A percentile compares a stretch with the other conserved stretches of the same genome.
Conservation (phyloP, 1,140 invertebrate species). For the Tigriopus japonicus region DNA sequence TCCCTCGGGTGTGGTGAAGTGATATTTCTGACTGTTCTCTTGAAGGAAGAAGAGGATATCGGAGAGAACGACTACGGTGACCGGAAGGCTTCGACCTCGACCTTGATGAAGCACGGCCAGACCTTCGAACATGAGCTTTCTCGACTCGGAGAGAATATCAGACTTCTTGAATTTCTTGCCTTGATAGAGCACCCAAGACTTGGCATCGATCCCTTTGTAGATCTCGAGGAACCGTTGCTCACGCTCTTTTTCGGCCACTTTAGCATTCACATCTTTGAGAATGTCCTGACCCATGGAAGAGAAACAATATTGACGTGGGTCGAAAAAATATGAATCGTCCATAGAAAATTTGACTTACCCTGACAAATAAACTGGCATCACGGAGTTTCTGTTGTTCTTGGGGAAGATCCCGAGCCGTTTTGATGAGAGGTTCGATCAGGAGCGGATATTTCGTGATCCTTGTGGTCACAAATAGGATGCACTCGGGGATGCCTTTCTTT, state of each 20-base stretch:
- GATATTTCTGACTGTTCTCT: slow-evolving; percentile 55
- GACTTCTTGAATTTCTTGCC: slow-evolving; percentile 80
- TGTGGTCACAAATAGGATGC: slow-evolving; percentile 81
- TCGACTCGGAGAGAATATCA: slow-evolving; percentile 61
- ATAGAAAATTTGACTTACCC: too few species aligned
- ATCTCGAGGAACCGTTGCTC: slow-evolving; percentile 75
- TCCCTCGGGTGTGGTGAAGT: slow-evolving; percentile 31
- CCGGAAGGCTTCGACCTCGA: slow-evolving; percentile 55
- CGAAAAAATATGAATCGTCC: too few species aligned
- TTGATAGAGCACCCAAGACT: slow-evolving; percentile 63
- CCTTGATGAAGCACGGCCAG: slow-evolving; percentile 62
- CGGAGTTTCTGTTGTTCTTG: slow-evolving; percentile 49
- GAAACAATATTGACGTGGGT: too few species aligned
- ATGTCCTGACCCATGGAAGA: slow-evolving; percentile 43
- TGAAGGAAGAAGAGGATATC: slow-evolving; percentile 77
- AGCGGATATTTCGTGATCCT: slow-evolving; percentile 84
- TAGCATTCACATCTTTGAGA: slow-evolving; percentile 64
- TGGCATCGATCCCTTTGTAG: slow-evolving; percentile 75
- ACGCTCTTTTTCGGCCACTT: slow-evolving; percentile 75
- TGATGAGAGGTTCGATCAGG: slow-evolving; percentile 73
- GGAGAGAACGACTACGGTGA: slow-evolving; percentile 68
- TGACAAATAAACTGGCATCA: slow-evolving; percentile 41
- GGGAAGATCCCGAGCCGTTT: slow-evolving; percentile 59
- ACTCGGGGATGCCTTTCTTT: slow-evolving; percentile 86
- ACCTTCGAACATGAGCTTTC: slow-evolving; percentile 68